A percentile compares a stretch with the other conserved stretches of the same genome.
Conservation (phyloP, 2,888 invertebrate genomes). For the Eupithecia inturbata region DNA sequence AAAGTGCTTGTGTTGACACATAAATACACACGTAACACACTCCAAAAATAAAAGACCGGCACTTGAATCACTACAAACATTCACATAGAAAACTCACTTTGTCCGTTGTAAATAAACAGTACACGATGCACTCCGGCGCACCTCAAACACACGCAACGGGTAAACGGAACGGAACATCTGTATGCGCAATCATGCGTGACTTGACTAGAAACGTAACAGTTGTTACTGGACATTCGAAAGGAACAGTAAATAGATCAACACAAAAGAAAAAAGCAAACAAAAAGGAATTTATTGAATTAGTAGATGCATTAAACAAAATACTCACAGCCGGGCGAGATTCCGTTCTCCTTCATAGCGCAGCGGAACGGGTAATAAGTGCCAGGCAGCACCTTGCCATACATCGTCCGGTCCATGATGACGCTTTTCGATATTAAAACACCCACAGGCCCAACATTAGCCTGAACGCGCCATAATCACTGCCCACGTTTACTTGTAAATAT, state of each 20-base stretch:
- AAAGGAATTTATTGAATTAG: constrained; percentile 34
- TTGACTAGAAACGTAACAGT: constrained; percentile 32
- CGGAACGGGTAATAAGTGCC: constrained; percentile 94
- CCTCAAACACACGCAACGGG: constrained; percentile 65
- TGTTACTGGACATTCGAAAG: constrained; percentile 31
- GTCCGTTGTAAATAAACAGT: constrained; percentile 51
- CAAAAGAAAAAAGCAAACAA: constrained; percentile 14
- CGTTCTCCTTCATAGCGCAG: constrained; percentile 91
- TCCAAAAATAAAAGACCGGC: constrained; percentile 66
- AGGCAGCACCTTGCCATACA: constrained; percentile 94
- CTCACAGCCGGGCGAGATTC: constrained; percentile 94
- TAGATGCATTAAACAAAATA: constrained; percentile 63
- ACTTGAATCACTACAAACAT: constrained; percentile 56
- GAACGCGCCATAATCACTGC: constrained; percentile 80
- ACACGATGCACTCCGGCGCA: constrained; percentile 58
- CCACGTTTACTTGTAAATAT: constrained; percentile 65
- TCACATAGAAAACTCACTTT: constrained; percentile 40
- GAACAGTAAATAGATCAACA: constrained; percentile 2
- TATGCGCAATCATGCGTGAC: constrained; percentile 51
- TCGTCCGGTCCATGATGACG: constrained; percentile 91
- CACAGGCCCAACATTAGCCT: constrained; percentile 71
- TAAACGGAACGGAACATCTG: constrained; percentile 42
- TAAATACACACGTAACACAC: constrained; percentile 56
- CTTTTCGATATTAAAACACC: constrained; percentile 75
- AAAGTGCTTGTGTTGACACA: constrained; percentile 60